Conservation (phyloP, 1,140 invertebrate species). For the Bombus pascuorum region DNA sequence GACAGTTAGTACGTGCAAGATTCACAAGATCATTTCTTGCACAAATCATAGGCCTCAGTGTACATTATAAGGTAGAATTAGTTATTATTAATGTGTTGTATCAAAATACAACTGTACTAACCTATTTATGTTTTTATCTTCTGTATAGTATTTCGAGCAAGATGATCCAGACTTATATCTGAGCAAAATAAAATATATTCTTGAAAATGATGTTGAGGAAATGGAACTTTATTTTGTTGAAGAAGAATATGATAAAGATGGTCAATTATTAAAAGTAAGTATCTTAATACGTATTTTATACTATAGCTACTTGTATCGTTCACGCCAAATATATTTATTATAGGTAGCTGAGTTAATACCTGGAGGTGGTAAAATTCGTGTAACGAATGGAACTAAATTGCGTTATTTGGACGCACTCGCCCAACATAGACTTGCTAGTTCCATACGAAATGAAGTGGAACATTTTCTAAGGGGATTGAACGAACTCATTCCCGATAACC, state of each 20-base stretch:
- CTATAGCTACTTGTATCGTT: background rate
- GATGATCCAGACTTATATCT: conserved; percentile 97
- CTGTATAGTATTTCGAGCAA: conserved; percentile 93
- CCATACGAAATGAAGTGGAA: conserved; percentile 92
- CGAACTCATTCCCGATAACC: conserved; percentile 95
- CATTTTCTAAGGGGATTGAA: conserved; percentile 94
- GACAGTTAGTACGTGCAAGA: conserved; percentile 93
- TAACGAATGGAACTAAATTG: conserved; percentile 90
- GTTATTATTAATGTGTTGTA: too few species aligned
- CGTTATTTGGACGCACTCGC: conserved; percentile 95
- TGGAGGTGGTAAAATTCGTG: conserved; percentile 83
- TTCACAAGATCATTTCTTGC: conserved; percentile 97
- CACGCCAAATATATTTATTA: background rate
- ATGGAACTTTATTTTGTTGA: conserved; percentile 94
- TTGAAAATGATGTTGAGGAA: conserved; percentile 94
- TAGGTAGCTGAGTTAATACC: conserved; percentile 80
- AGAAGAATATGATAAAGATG: conserved; percentile 92
- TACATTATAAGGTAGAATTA: conserved; percentile 91
- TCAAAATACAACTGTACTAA: background rate
- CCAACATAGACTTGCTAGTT: conserved; percentile 92
- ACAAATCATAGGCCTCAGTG: conserved; percentile 95
- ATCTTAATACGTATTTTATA: background rate
- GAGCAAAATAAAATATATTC: conserved; percentile 95
- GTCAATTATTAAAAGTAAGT: conserved; percentile 87
- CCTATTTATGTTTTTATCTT: background rate